These are phyloP conservation scores for Lithophane socia DNA, from an alignment of 2,888 invertebrate genomes.

Conservation along the genomic window DNA sequence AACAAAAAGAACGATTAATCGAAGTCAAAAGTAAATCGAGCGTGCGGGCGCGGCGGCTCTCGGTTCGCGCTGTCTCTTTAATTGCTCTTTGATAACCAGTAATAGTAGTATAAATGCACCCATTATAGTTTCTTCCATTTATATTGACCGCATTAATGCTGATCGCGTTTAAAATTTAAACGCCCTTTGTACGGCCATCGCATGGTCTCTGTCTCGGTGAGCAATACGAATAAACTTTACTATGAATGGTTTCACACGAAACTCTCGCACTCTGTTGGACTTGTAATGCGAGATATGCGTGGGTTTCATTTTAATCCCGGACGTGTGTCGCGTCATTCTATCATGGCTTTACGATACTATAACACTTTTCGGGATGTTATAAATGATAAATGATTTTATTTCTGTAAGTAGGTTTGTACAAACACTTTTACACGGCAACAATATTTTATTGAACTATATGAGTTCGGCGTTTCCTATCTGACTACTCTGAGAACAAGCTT, in stretches of 20 bases:
- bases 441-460: too few relatives aligned
- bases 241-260: conserved; percentile 74
- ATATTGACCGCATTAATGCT: conserved; percentile 78
- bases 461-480: too few relatives aligned
- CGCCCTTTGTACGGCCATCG: conserved; percentile 70
- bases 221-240: conserved; percentile 72
- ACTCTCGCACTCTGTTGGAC: conserved; percentile 65
- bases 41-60: conserved; percentile 77
- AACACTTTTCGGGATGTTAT: conserved; percentile 15
- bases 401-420: too few relatives aligned
- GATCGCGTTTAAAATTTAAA: conserved; percentile 77
- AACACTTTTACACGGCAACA: too few relatives aligned
- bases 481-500: too few relatives aligned
- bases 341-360: conserved; percentile 74
- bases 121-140: conserved; percentile 81
- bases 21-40: conserved; percentile 85
- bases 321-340: conserved; percentile 72
- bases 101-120: conserved; percentile 84
- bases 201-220: conserved; percentile 57
- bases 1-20: conserved; percentile 86
- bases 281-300: conserved; percentile 78
- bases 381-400: too few relatives aligned
- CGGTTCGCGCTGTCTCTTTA: conserved; percentile 83
- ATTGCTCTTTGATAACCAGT: conserved; percentile 86
- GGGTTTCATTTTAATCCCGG: conserved; percentile 79